Conservation (phyloP, 2,797 vertebrate genomes). For the Delichon dasypus region DNA sequence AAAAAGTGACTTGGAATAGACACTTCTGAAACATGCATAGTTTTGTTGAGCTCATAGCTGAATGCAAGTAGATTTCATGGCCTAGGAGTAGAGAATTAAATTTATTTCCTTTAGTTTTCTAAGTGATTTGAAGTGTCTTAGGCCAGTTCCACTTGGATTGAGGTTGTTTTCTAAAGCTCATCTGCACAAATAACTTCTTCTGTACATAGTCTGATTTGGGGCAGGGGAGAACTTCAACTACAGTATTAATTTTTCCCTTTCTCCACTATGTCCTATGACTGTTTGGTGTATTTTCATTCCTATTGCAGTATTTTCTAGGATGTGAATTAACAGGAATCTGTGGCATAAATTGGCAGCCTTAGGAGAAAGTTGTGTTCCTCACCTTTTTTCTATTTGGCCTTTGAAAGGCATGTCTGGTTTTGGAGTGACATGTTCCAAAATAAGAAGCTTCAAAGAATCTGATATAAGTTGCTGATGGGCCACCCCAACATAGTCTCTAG, state of each 20-base stretch:
- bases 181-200: background rate
- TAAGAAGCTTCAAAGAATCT: background rate
- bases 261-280: background rate
- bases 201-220: background rate
- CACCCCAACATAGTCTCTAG: background rate
- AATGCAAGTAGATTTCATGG: background rate
- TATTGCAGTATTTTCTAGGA: background rate
- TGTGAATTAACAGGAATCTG: background rate
- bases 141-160: background rate
- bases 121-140: background rate
- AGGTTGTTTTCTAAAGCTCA: background rate
- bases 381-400: background rate
- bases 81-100: background rate
- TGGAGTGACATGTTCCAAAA: background rate
- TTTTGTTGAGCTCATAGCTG: background rate
- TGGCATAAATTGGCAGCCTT: background rate
- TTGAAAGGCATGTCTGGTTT: background rate
- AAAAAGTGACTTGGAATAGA: background rate
- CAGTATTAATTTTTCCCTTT: background rate
- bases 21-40: background rate
- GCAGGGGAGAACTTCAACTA: background rate
- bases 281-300: background rate
- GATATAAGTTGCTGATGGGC: background rate
- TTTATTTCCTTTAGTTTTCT: background rate
- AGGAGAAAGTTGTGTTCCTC: background rate